Evolutionary conservation across 2,113 vertebrate genomes (phyloP), one percentile per base, ranked within the genome.

Genomic region (Ochotona curzoniae): DNA sequence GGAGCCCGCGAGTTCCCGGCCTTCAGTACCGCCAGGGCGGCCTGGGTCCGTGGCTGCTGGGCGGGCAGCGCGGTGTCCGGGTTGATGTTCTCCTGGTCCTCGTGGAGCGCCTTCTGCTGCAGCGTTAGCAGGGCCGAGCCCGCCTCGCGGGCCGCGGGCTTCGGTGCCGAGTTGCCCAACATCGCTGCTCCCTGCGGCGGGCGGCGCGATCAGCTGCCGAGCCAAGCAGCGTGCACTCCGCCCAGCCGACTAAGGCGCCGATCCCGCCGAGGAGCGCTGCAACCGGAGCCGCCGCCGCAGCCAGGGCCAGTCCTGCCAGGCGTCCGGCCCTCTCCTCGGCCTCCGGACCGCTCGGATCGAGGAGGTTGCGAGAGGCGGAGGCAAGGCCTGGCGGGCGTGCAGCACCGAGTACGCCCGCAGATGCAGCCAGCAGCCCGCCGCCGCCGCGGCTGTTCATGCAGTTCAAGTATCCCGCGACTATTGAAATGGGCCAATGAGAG

Each of bases 401-500:
- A 67, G n/a, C 6, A 4, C 10, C 6, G 2, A 28, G 15, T n/a
- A 49, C 20, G 10, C 57, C 49, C 73, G 21, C 20, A 64, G 78
- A 38, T 3, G 84, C 11, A 81, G 88, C 64, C 4, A 92, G 91
- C 94, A 66, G 93, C 95, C 92, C 96, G 96, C 97, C 93, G 91
- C 74, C 30, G 73, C 84, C 35, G 78, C 78, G 93, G 82, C 94
- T 93, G 95, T 95, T 95, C 95, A 93, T 96, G 96, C 98, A 97
- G 97, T 99, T 99, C 99, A 99, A 99, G 99, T 98, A 99, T 98
- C 99, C 98, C 99, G 99, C 99, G 99, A 99, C 98, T 99, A 99
- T 99, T 99, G 99, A 99, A 99, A 99, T 96, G 76, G 54, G 4
- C 99, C 99, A 99, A 99, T 99, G 95, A 95, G 5, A 38, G 88